Conservation (phyloP, 2,797 vertebrate genomes). For the Paratrypauchen microcephalus region DNA sequence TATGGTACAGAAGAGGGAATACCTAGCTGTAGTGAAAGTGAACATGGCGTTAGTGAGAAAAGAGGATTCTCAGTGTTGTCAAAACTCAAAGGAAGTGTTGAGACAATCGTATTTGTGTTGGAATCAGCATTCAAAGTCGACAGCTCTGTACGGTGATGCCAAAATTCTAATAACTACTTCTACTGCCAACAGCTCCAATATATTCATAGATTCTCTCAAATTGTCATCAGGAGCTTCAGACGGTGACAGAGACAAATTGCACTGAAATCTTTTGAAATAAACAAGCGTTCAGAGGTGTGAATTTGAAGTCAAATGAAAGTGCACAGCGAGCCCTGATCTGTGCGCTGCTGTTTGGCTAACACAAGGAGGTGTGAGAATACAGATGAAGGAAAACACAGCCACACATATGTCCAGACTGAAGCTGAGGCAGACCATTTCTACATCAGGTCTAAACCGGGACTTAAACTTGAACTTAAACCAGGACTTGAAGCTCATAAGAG, state of each 20-base stretch:
- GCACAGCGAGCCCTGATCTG: neutral
- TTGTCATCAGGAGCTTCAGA: neutral
- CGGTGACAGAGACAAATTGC: slow-evolving; percentile 2
- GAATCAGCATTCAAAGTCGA: neutral
- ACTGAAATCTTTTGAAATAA: neutral
- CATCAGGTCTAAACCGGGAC: neutral
- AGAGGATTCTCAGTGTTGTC: neutral
- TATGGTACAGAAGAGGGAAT: too few species aligned
- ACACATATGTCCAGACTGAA: neutral
- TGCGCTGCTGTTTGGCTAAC: neutral
- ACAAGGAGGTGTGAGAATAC: neutral
- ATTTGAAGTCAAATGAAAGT: neutral
- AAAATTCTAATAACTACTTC: slow-evolving; percentile 2
- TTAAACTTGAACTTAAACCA: too few species aligned
- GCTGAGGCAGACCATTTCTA: neutral
- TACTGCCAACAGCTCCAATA: neutral
- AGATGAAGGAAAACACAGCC: neutral
- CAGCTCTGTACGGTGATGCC: neutral
- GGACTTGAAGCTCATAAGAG: too few species aligned
- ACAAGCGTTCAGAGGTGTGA: neutral
- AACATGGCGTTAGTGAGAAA: neutral
- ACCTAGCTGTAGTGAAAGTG: neutral
- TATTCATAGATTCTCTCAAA: neutral
- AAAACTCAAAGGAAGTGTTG: neutral
- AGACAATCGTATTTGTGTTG: neutral